These are phyloP conservation scores for Heliconius hermathena DNA, from an alignment of 1,140 invertebrate species.

Conservation along the genomic window DNA sequence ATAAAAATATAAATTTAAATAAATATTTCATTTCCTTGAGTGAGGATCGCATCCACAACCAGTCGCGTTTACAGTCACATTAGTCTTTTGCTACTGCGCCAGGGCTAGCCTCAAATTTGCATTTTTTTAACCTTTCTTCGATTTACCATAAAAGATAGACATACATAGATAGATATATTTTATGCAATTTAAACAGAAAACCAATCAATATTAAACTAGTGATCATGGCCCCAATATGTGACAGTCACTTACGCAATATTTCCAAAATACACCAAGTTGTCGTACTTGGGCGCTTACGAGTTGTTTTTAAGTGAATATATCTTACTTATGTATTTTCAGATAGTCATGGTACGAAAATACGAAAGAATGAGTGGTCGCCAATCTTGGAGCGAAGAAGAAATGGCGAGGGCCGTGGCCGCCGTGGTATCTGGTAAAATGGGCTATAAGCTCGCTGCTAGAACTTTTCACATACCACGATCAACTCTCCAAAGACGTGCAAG, in stretches of 20 bases:
- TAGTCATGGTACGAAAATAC: slow-evolving; percentile 77
- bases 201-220: neutral
- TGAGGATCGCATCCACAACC: too few relatives aligned
- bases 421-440: slow-evolving; percentile 80
- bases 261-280: slow-evolving; percentile 24
- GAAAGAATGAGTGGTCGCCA: slow-evolving; percentile 80
- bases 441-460: slow-evolving; percentile 75
- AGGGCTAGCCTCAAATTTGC: too few relatives aligned
- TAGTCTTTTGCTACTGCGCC: too few relatives aligned
- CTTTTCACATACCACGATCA: slow-evolving; percentile 74
- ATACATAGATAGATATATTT: neutral
- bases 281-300: neutral
- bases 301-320: slow-evolving; percentile 13
- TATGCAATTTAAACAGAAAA: neutral
- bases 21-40: too few relatives aligned
- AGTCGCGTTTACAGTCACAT: too few relatives aligned
- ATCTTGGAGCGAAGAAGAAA: slow-evolving; percentile 78
- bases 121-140: neutral
- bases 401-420: slow-evolving; percentile 76
- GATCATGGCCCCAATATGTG: slow-evolving; percentile 35
- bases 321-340: slow-evolving; percentile 52
- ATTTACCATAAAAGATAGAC: neutral
- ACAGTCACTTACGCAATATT: slow-evolving; percentile 35
- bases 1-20: too few relatives aligned
- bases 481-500: slow-evolving; percentile 74